Evolutionary conservation across 2,113 vertebrate species (phyloP), one percentile per base, ranked within the genome.

Genomic region (Buteo buteo): DNA sequence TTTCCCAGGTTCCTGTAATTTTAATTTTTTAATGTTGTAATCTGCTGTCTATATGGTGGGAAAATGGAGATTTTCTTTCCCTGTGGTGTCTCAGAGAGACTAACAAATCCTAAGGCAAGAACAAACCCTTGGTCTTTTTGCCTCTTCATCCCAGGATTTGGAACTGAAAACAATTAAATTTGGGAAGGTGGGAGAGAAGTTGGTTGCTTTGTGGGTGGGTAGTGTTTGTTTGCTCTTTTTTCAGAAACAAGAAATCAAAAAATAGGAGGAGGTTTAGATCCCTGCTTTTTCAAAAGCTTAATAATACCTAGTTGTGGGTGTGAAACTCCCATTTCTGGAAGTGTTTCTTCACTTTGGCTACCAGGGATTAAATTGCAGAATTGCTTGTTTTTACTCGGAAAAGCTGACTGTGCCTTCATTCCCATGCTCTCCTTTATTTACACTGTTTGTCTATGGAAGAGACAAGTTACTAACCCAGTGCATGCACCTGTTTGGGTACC

Each of bases 1-100:
- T 94, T 94, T 86, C 70, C 42, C 65, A 93, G n/a, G n/a, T 91
- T 95, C 24, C 61, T 84, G 20, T 82, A 44, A 49, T 88, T 93
- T 77, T 44, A 73, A 34, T 81, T 72, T 67, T 93, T 78, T 36
- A 45, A 50, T 72, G 88, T 85, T 79, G n/a, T 55, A 44, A 72
- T 52, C 9, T 87, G 31, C 20, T 54, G 6, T 71, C 50, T 64
- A 16, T 34, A 38, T 67, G 26, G 24, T 89, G 26, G 78, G 76
- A 96, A 92, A 86, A 89, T 67, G 3, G 32, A 81, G 83, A 42
- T 34, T 26, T 7, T 45, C 88, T 65, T 24, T 14, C 17, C 26
- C 7, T 17, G 21, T 83, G 58, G 17, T 91, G 44, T 71, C 65
- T 91, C 55, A n/a, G 62, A 58, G 65, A 49, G 31, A 79, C 12